phyloP scores from a whole-genome alignment of 2,797 vertebrate genomes.

The Rhynchonycteris naso region DNA sequence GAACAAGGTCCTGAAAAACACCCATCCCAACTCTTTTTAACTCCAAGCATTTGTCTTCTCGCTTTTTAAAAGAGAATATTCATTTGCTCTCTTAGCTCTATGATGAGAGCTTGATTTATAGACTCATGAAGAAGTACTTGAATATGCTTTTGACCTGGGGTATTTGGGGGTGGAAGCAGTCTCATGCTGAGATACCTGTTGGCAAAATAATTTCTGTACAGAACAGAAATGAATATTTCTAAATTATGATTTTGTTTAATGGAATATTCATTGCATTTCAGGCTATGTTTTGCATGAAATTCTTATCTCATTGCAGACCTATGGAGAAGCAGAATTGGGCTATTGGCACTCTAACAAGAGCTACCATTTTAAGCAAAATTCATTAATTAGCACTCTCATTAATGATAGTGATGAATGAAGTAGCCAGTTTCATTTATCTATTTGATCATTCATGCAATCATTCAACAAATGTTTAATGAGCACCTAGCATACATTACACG shows the following conservation, averaged over 20 bases:
- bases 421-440: slow-evolving; percentile 41
- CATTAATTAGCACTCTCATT: slow-evolving; percentile 43
- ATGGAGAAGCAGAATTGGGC: slow-evolving; percentile 70
- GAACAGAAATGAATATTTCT: slow-evolving; percentile 77
- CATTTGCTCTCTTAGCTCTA: slow-evolving; percentile 50
- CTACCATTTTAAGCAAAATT: slow-evolving; percentile 31
- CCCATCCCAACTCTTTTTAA: not conserved
- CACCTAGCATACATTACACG: not conserved
- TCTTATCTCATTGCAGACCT: slow-evolving; percentile 60
- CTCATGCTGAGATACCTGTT: slow-evolving; percentile 83
- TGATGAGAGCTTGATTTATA: slow-evolving; percentile 66
- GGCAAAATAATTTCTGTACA: slow-evolving; percentile 80
- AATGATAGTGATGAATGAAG: slow-evolving; percentile 53
- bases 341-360: slow-evolving; percentile 42
- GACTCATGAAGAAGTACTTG: slow-evolving; percentile 76
- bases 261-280: slow-evolving; percentile 82
- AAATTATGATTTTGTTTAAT: slow-evolving; percentile 76
- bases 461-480: slow-evolving; percentile 52
- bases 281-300: slow-evolving; percentile 76
- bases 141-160: slow-evolving; percentile 78
- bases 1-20: not conserved
- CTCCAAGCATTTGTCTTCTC: slow-evolving; percentile 42
- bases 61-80: slow-evolving; percentile 69
- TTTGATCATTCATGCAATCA: slow-evolving; percentile 36
- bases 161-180: slow-evolving; percentile 78